Percentiles rank a stretch among this genome's conserved stretches.
Conservation (phyloP, 2,888 invertebrate genomes). For the Caenorhabditis panamensis region DNA sequence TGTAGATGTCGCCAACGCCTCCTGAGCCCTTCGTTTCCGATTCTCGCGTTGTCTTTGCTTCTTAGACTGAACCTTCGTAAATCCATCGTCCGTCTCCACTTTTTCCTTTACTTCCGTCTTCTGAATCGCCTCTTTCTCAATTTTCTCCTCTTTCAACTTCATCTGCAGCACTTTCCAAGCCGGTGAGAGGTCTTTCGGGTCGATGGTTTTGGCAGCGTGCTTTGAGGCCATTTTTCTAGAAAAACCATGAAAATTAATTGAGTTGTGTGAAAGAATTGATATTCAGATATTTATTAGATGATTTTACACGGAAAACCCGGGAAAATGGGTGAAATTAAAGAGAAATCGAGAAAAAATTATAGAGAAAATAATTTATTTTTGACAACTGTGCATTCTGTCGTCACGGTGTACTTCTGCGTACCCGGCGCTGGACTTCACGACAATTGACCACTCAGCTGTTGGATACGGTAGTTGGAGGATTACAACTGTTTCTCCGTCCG, state of each 20-base stretch:
- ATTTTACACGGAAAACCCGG: conserved; percentile 41
- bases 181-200: conserved; percentile 67
- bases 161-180: conserved; percentile 74
- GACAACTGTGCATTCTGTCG: conserved; percentile 31
- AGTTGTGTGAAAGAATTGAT: too few species aligned
- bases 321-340: conserved; percentile 10
- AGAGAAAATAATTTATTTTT: conserved; percentile 15
- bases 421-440: conserved; percentile 26
- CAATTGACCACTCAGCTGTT: conserved; percentile 4
- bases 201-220: conserved; percentile 58
- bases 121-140: conserved; percentile 32
- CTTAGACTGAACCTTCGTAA: conserved; percentile 57
- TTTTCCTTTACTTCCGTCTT: conserved; percentile 40
- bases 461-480: conserved; percentile 88
- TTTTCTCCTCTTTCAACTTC: conserved; percentile 61
- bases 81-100: conserved; percentile 44
- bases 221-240: conserved; percentile 35
- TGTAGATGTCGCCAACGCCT: conserved; percentile 56
- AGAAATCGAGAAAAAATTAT: not conserved
- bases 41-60: conserved; percentile 36
- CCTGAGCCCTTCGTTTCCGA: conserved; percentile 55
- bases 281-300: conserved; percentile 35
- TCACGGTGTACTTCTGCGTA: conserved; percentile 29
- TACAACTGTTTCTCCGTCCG: conserved; percentile 82
- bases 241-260: too few species aligned